phyloP scores from a whole-genome alignment of 1,140 invertebrate genomes.

The Sinonovacula constricta region DNA sequence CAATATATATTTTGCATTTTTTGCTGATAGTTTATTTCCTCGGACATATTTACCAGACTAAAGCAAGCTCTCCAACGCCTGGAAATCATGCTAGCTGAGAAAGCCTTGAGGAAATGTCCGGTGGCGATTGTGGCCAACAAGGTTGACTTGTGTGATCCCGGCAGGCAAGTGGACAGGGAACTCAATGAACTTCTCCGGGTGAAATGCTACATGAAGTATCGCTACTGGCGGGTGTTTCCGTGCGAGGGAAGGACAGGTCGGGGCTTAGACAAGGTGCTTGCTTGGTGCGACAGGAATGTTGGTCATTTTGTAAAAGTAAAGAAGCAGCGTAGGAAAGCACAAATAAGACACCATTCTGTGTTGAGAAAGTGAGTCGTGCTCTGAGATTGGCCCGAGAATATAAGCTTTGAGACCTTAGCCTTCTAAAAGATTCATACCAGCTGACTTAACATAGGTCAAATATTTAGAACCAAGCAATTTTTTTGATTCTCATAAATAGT shows the following conservation, averaged over 20 bases:
- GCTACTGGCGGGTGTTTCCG: not conserved
- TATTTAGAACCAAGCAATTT: no score
- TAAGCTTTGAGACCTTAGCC: no score
- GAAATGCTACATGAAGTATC: not conserved
- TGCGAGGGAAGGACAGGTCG: not conserved
- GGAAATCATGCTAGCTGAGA: constrained; percentile 18
- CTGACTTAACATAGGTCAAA: no score
- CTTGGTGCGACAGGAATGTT: not conserved
- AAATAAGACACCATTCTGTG: no score
- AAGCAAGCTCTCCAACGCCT: not conserved
- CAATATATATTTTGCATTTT: no score
- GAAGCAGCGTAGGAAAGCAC: no score
- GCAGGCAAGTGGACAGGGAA: no score
- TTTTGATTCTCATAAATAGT: no score
- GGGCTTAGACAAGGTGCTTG: not conserved
- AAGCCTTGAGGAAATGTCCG: constrained; percentile 10
- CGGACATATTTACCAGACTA: constrained; percentile 8
- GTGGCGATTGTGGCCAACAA: constrained; percentile 32
- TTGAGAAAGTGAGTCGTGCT: no score
- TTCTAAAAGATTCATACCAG: no score
- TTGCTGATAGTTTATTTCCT: no score
- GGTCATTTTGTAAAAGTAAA: not conserved
- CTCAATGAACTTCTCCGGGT: not conserved
- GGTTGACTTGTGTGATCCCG: constrained; percentile 9
- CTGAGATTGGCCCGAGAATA: no score